Percentiles rank a stretch among this genome's conserved stretches.
phyloP scores from a whole-genome alignment of 2,113 vertebrate species.

The Calyptomena viridis region DNA sequence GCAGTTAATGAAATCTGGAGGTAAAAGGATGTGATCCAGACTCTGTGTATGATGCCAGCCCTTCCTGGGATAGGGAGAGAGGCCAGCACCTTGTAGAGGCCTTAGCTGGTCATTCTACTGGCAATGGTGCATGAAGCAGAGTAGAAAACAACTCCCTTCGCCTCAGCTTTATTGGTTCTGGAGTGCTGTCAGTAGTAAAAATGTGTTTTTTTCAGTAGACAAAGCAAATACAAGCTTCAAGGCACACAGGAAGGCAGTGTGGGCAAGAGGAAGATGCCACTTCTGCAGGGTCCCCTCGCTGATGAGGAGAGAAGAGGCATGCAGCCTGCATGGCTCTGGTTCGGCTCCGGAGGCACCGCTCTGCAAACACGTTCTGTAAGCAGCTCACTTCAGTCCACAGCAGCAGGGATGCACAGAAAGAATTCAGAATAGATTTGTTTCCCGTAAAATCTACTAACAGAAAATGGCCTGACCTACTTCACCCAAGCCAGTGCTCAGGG shows the following conservation, averaged over 20 bases:
- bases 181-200: slow-evolving; percentile 19
- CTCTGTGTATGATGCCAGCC: background rate
- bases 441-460: background rate
- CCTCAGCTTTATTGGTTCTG: slow-evolving; percentile 35
- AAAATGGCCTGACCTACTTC: background rate
- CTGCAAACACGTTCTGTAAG: slow-evolving; percentile 6
- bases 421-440: background rate
- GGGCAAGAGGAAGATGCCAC: background rate
- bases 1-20: background rate
- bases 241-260: background rate
- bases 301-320: slow-evolving; percentile 36
- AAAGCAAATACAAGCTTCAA: slow-evolving; percentile 45
- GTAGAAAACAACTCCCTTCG: background rate
- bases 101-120: background rate
- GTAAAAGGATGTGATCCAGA: background rate
- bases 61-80: background rate
- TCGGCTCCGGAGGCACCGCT: background rate
- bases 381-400: background rate
- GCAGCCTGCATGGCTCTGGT: background rate
- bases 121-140: background rate
- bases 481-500: background rate
- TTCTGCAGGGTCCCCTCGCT: background rate
- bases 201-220: slow-evolving; percentile 42
- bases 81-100: background rate
- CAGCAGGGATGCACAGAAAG: background rate